Evolutionary conservation across 2,113 vertebrate genomes (phyloP), one percentile per base, ranked within the genome.

Genomic region (Mustela lutreola): DNA sequence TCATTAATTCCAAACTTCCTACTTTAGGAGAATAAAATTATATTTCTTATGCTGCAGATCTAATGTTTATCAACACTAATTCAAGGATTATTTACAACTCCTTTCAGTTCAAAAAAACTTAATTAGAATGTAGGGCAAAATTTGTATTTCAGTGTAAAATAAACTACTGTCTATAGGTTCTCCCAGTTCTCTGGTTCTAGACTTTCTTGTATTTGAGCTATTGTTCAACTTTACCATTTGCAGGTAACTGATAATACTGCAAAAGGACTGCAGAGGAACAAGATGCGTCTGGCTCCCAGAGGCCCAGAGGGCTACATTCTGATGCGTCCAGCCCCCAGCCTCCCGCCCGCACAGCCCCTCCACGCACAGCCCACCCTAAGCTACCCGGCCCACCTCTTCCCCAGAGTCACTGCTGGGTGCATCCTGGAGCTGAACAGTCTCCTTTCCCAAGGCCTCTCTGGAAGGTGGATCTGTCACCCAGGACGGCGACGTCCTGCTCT

Each of bases 331-430:
- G 53, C 53, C 50, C 50, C 50, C 50, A 1, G 15, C 33, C 14
- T 5, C 63, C 63, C 14, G 28, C 63, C 9, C 36, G 12, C 63
- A 33, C 63, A 33, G 31, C 12, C 4, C 10, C 1, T 11, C 33
- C 28, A 22, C 7, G 14, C 3, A 3, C 22, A 5, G 36, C 12
- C 24, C 26, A 26, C 39, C 48, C 56, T 22, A 11, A 80, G 50
- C 31, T 1, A 7, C 6, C 5, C 15, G 71, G 89, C 91, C 11
- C 31, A 97, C 98, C 98, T 98, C 96, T 90, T 89, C 94, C 78
- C 56, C 87, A 87, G 98, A 95, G 84, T 75, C 84, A 71, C 65
- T 95, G n/a, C 50, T 56, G 14, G 96, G 15, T 70, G 92, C 97
- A 24, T 56, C 19, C 39, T 56, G 84, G 48, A 89, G 80, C 33